Conservation (phyloP, 2,113 vertebrate species). For the Xenotilapia longispinis region DNA sequence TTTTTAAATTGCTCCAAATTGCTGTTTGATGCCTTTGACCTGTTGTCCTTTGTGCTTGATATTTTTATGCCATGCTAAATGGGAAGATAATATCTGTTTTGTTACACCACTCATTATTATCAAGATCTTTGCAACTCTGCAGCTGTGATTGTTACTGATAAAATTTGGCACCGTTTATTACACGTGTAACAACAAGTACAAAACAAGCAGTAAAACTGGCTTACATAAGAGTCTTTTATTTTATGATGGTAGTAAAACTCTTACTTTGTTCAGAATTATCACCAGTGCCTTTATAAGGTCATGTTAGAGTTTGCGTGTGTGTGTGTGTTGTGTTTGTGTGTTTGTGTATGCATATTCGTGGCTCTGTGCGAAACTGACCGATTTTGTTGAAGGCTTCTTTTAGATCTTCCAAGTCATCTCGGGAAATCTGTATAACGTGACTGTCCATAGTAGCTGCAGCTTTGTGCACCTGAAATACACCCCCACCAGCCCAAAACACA, state of each 20-base stretch:
- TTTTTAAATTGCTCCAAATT: background rate
- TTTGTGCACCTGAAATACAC: background rate
- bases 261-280: background rate
- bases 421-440: constrained; percentile 83
- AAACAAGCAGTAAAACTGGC: background rate
- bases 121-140: background rate
- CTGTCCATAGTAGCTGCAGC: constrained; percentile 75
- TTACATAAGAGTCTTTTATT: constrained; percentile 5
- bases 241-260: constrained; percentile 35
- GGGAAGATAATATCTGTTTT: background rate
- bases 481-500: background rate
- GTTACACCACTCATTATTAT: background rate
- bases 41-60: background rate
- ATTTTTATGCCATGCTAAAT: background rate
- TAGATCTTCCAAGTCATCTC: constrained; percentile 90
- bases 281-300: background rate
- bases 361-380: constrained; percentile 66
- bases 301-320: background rate
- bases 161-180: background rate
- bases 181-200: background rate
- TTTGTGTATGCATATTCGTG: background rate
- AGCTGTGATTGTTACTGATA: background rate
- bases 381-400: constrained; percentile 91
- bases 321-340: background rate
- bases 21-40: background rate